Evolutionary conservation across 2,113 vertebrate species (phyloP), one percentile per base, ranked within the genome.

Genomic region (Ia io): DNA sequence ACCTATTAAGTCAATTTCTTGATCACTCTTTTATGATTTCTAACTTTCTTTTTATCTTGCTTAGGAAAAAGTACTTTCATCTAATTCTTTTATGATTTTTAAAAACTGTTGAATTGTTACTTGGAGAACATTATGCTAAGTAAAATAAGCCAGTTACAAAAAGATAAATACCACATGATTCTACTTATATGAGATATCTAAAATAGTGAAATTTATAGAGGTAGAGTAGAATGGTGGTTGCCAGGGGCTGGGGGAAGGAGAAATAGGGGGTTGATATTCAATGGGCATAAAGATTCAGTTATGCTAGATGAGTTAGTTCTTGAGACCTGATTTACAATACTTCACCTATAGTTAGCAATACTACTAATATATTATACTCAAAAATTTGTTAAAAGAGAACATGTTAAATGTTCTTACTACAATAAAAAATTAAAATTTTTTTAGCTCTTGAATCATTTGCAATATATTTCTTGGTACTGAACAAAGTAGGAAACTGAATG

Each of bases 141-240:
- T 70, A 53, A 93, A 93, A 88, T 84, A 77, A 84, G 86, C 69
- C 79, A 59, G 37, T 84, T 89, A n/a, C 18, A 90, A 61, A 53
- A 76, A n/a, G 25, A 77, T 77, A 93, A 84, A 77, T 70, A 89
- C 25, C 56, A 7, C 13, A 83, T 28, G 61, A 87, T 37, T 93
- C 40, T 28, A 93, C 49, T 71, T 40, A 79, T 3, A 9, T 30
- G 49, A 59, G 3, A 7, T 77, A 78, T 78, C n/a, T 70, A 90
- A 94, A 84, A 70, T 59, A 77, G 59, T 77, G 18, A 84, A 84
- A 84, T 8, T 77, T 42, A 90, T 25, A 84, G n/a, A 84, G 40
- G 14, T n/a, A 82, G 28, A 53, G n/a, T 4, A 70, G 28, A 84
- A 78, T 37, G 8, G 73, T 93, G 61, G 73, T 47, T 69, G 40